Conservation (phyloP, 30 jellyfish, hydroid and myxozoan species). For the Aurelia sp. region DNA sequence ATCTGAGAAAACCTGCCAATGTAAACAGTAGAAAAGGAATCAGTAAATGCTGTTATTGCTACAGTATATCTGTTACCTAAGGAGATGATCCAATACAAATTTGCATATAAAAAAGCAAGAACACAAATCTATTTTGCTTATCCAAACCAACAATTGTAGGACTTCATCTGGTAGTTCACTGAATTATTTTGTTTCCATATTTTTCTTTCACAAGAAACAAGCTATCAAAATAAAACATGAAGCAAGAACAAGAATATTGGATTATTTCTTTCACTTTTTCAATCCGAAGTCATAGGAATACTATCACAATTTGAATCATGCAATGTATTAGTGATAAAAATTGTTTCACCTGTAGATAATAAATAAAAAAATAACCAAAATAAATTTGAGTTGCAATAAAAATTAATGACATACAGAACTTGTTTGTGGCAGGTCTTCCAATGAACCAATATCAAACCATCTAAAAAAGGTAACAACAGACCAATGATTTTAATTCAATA, state of each 20-base stretch:
- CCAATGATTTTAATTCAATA: not conserved
- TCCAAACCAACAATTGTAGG: no score
- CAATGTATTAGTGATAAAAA: not conserved
- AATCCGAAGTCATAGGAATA: no score
- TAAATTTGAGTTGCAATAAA: not conserved
- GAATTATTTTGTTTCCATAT: no score
- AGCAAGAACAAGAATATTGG: no score
- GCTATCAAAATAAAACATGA: no score
- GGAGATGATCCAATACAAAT: not conserved
- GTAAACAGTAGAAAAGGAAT: not conserved
- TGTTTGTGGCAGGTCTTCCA: not conserved
- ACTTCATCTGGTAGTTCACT: no score
- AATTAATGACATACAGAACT: not conserved
- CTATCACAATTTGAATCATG: no score
- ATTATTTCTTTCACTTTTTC: no score
- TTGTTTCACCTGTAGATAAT: no score
- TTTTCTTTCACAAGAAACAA: no score
- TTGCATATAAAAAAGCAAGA: not conserved
- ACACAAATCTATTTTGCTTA: not conserved
- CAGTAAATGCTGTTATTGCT: no score
- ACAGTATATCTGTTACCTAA: not conserved
- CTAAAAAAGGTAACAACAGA: not conserved
- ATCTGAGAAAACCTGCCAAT: constrained; percentile 8
- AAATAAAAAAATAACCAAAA: no score
- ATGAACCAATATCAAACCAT: not conserved